Base-by-base conservation (phyloP, 1,140 invertebrate species). In the Musca domestica region DNA sequence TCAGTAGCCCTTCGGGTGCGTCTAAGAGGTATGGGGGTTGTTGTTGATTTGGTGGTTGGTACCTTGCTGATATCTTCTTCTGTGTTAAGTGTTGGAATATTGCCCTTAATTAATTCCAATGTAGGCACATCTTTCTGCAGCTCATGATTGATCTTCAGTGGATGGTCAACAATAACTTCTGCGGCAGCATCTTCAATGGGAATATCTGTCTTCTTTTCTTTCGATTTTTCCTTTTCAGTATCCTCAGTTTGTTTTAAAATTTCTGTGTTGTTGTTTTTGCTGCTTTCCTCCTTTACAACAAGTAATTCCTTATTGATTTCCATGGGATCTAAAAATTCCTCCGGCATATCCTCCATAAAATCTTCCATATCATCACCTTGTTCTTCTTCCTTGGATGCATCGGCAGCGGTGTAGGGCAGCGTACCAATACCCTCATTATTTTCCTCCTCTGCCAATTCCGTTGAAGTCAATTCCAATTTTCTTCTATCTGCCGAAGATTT, bases 81-180 rank as follows among this genome's bases (percentile, higher is more conserved):
- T 67, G 10, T 17, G n/a, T 20, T 58, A 20, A 14, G 25, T 47
- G 30, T 48, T 47, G 4, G 23, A 4, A 68, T 41, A 41, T 58
- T 56, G 23, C 23, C 14, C 49, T 68, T 68, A 20, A 54, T 6
- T 30, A 25, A 17, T 19, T 27, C 34, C n/a, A 61, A 61, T 3
- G 56, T 61, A n/a, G 56, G 56, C 1, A 61, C 23, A 23, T 27
- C 49, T 56, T 56, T 63, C 65, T 68, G 67, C 6, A 68, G 56
- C 48, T 78, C 77, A 51, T 79, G 76, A 30, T 80, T 80, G 17
- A 80, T 80, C 64, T 74, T 74, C 52, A 77, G 71, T 7, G 77
- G 77, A 72, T 80, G 77, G 2, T 77, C 56, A 6, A 80, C 68
- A n/a, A 76, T 74, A 0, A 71, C 34, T 14, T 73, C 73, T 68